Evolutionary conservation across 2,888 invertebrate genomes (phyloP).

Genomic region (Molorchus minor): DNA sequence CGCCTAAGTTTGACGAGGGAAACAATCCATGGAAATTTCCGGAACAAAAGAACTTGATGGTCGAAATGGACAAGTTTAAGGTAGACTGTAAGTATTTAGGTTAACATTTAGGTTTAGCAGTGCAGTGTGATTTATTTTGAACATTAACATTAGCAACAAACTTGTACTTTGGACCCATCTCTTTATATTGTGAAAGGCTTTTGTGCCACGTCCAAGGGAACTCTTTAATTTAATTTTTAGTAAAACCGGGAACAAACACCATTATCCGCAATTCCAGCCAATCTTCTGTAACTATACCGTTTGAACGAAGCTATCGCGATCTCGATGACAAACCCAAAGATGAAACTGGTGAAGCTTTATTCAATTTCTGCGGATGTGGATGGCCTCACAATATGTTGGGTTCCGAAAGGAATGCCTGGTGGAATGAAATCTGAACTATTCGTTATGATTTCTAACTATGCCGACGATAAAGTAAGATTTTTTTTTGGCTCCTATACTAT

Average conservation of each 20-base stretch:
- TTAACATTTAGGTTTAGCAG: background rate
- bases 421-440: constrained; percentile 77
- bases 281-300: constrained; percentile 84
- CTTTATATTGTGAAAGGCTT: no score
- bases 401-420: constrained; percentile 74
- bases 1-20: constrained; percentile 72
- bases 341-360: constrained; percentile 65
- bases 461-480: constrained; percentile 68
- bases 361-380: constrained; percentile 87
- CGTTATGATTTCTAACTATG: constrained; percentile 79
- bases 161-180: no score
- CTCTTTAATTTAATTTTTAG: constrained; percentile 57
- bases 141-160: no score
- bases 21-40: constrained; percentile 70
- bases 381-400: constrained; percentile 85
- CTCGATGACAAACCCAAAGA: constrained; percentile 71
- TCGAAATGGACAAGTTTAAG: constrained; percentile 79
- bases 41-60: constrained; percentile 72
- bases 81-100: constrained; percentile 66
- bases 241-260: constrained; percentile 72
- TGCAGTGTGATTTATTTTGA: background rate
- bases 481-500: no score
- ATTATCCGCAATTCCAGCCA: constrained; percentile 73
- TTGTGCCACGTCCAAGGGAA: no score
- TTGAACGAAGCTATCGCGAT: constrained; percentile 80